Conservation (phyloP, 1,140 invertebrate genomes). For the Araneus ventricosus region DNA sequence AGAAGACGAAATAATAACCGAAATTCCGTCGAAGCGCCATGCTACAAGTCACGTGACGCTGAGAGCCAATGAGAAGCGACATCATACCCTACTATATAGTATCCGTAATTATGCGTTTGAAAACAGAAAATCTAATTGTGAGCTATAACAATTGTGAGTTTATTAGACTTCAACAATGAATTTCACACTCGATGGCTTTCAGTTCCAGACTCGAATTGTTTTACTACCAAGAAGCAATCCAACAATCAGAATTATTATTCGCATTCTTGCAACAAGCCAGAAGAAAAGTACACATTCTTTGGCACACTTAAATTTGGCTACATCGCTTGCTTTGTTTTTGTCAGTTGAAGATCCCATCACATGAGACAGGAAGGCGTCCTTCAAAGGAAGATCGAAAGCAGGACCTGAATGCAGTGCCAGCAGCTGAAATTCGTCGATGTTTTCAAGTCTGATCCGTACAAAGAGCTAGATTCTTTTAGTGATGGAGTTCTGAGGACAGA, state of each 20-base stretch:
- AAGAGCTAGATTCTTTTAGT: not conserved
- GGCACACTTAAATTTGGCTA: not conserved
- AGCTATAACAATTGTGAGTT: too few relatives aligned
- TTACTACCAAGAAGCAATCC: not conserved
- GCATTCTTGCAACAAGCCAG: not conserved
- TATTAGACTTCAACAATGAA: too few relatives aligned
- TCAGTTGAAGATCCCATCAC: not conserved
- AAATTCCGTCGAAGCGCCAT: too few relatives aligned
- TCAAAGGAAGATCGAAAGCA: not conserved
- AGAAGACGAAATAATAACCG: too few relatives aligned
- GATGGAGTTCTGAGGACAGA: conserved; percentile 33
- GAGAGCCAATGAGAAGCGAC: too few relatives aligned
- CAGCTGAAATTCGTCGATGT: not conserved
- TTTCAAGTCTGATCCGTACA: not conserved
- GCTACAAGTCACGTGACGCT: too few relatives aligned
- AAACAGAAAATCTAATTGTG: too few relatives aligned
- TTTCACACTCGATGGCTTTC: too few relatives aligned
- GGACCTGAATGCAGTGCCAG: not conserved
- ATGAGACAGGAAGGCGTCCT: not conserved
- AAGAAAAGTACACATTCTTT: not conserved
- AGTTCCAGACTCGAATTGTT: too few relatives aligned
- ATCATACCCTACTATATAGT: too few relatives aligned
- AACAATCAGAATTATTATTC: not conserved
- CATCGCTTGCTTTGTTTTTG: not conserved
- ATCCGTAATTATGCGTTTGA: too few relatives aligned